Percentiles rank a stretch among this genome's conserved stretches.
These are phyloP conservation scores for Hylaeus volcanicus DNA, from an alignment of 1,140 invertebrate species.

Conservation along the genomic window DNA sequence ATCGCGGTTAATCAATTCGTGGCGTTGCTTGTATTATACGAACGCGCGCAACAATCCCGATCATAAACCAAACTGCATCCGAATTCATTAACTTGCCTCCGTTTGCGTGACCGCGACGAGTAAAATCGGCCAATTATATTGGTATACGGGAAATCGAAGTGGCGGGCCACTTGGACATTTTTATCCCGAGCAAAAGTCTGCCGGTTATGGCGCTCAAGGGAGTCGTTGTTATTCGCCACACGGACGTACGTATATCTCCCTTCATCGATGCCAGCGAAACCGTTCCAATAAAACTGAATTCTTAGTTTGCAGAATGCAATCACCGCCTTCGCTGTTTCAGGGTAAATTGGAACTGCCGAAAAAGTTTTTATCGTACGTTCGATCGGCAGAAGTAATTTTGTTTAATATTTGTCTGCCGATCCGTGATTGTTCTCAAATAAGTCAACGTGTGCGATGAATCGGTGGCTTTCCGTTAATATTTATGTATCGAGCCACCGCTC, in stretches of 20 bases:
- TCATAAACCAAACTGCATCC: constrained; percentile 72
- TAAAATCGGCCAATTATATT: constrained; percentile 71
- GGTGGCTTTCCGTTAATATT: too few relatives aligned
- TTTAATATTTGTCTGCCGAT: too few relatives aligned
- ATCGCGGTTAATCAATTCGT: constrained; percentile 74
- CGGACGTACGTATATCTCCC: neutral
- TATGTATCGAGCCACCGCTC: too few relatives aligned
- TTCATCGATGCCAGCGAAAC: neutral
- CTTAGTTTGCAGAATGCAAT: constrained; percentile 2
- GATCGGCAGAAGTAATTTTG: too few relatives aligned
- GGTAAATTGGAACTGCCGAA: neutral
- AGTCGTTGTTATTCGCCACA: constrained; percentile 49
- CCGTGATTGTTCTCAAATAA: too few relatives aligned
- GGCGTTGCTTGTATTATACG: constrained; percentile 60
- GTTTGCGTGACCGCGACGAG: constrained; percentile 70
- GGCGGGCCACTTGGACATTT: constrained; percentile 28
- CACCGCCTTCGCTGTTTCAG: constrained; percentile 4
- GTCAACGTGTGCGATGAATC: too few relatives aligned
- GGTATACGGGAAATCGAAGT: constrained; percentile 24
- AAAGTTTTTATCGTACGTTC: too few relatives aligned
- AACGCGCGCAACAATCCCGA: constrained; percentile 71
- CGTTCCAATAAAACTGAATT: neutral
- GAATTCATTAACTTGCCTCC: constrained; percentile 78
- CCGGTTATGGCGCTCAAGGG: constrained; percentile 27
- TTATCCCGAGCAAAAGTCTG: constrained; percentile 20